A percentile compares a stretch with the other conserved stretches of the same genome.
These are phyloP conservation scores for Orthosia gothica DNA, from an alignment of 2,888 invertebrate species.

Conservation along the genomic window DNA sequence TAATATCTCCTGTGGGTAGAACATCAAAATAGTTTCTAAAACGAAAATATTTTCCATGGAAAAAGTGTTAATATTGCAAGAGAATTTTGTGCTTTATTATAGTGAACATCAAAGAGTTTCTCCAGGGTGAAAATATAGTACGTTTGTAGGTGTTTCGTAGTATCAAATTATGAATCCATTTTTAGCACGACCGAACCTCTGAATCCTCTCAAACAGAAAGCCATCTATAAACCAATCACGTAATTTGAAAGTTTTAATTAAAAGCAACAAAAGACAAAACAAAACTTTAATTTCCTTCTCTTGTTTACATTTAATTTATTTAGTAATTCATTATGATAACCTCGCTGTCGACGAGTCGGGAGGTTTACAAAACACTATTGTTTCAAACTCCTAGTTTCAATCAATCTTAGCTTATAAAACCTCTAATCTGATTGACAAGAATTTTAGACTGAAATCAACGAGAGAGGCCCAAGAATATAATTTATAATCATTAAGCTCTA, in stretches of 20 bases:
- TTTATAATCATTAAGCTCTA: constrained; percentile 26
- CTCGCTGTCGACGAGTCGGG: constrained; percentile 26
- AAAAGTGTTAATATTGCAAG: constrained; percentile 11
- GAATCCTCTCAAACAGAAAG: constrained; percentile 15
- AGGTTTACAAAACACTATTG: constrained; percentile 43
- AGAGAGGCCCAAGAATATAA: constrained; percentile 34
- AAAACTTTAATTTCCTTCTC: constrained; percentile 38
- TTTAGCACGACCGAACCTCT: not conserved
- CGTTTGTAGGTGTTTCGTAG: not conserved
- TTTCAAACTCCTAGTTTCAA: constrained; percentile 50
- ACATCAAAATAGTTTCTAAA: constrained; percentile 16
- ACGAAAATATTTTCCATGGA: constrained; percentile 27
- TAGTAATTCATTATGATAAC: constrained; percentile 56
- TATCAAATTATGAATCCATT: not conserved
- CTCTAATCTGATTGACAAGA: constrained; percentile 45
- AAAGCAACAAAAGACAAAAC: constrained; percentile 44
- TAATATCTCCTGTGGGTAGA: constrained; percentile 19
- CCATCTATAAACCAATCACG: constrained; percentile 38
- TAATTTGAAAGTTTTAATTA: constrained; percentile 38
- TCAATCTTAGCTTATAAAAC: constrained; percentile 49
- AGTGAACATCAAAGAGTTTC: not conserved
- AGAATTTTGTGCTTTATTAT: not conserved
- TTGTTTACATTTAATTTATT: constrained; percentile 57
- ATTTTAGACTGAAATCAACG: constrained; percentile 30
- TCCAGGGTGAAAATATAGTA: not conserved